Evolutionary conservation across 92 coral and sea anemone species (phyloP), one percentile per base, ranked within the genome.

Genomic region (Ricordea florida): DNA sequence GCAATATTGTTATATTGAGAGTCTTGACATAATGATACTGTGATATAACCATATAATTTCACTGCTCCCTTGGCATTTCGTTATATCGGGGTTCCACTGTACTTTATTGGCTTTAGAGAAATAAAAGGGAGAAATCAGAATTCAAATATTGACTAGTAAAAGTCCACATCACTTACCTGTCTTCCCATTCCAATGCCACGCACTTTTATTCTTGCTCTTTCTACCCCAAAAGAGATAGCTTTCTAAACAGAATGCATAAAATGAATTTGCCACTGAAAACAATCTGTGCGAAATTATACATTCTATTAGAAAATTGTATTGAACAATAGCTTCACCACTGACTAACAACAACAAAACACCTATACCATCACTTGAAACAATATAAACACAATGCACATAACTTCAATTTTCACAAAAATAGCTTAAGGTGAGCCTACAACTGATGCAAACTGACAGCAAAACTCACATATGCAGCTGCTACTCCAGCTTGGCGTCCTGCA

Each of bases 401-500:
- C 6, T 15, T 50, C 26, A 32, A 50, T 27, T 5, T 8, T 7
- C 44, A 37, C 8, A 6, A 26, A 14, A 7, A 56, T 21, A 7
- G 26, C 37, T 25, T 55, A 23, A 15, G 23, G 36, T 16, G 5
- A 5, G 62, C n/a, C 6, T 16, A 15, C 0, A 23, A 31, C 5
- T 16, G n/a, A 15, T 15, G 0, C 36, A 25, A n/a, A 14, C 11
- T 33, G 33, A 24, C 29, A 17, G 25, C 6, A 8, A 51, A 4
- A 10, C 72, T 26, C 22, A 81, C 92, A 83, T 89, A 85, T 16
- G 96, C 97, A 57, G 97, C 73, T 17, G 97, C 79, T 28, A 88
- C 56, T 35, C 93, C 97, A 42, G 98, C 98, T 70, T 94, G 98
- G 57, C 93, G 93, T 0, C 90, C 98, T 13, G 98, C 98, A 14